A percentile compares a stretch with the other conserved stretches of the same genome.
Conservation (phyloP, 2,113 vertebrate genomes). For the Gila orcuttii region DNA sequence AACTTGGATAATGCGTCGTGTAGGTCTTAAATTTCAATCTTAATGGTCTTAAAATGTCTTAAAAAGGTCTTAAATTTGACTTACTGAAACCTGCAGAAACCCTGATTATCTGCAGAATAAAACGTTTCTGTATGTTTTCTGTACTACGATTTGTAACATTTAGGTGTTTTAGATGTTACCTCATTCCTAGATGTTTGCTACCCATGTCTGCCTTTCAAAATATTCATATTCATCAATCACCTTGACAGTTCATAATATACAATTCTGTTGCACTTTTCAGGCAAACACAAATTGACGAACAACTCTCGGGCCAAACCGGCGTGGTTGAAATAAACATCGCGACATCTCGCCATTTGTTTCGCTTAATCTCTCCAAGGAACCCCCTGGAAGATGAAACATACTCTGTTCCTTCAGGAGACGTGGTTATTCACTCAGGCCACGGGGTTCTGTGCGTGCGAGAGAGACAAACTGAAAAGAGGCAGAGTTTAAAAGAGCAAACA, state of each 20-base stretch:
- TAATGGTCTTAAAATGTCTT: no score
- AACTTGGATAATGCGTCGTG: no score
- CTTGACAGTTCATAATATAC: constrained; percentile 8
- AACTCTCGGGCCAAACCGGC: constrained; percentile 15
- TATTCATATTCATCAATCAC: constrained; percentile 40
- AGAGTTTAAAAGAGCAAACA: constrained; percentile 7
- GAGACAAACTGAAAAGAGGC: constrained; percentile 20
- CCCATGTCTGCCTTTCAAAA: constrained; percentile 25
- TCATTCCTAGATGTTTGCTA: constrained; percentile 27
- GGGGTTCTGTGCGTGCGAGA: constrained; percentile 16
- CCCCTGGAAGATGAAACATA: constrained; percentile 18
- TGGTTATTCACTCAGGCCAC: constrained; percentile 38
- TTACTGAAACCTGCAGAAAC: no score
- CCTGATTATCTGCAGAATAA: constrained; percentile 24
- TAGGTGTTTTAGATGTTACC: constrained; percentile 1
- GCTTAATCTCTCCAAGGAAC: constrained; percentile 21
- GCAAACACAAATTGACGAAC: constrained; percentile 4
- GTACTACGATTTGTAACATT: neutral
- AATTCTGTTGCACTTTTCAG: neutral
- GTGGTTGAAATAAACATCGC: constrained; percentile 24
- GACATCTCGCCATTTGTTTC: constrained; percentile 33
- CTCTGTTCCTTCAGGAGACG: constrained; percentile 39
- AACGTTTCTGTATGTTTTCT: neutral
- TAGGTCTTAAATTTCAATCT: no score
- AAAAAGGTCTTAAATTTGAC: no score